Evolutionary conservation across 2,113 vertebrate species (phyloP).

Genomic region (Climacteris rufus): DNA sequence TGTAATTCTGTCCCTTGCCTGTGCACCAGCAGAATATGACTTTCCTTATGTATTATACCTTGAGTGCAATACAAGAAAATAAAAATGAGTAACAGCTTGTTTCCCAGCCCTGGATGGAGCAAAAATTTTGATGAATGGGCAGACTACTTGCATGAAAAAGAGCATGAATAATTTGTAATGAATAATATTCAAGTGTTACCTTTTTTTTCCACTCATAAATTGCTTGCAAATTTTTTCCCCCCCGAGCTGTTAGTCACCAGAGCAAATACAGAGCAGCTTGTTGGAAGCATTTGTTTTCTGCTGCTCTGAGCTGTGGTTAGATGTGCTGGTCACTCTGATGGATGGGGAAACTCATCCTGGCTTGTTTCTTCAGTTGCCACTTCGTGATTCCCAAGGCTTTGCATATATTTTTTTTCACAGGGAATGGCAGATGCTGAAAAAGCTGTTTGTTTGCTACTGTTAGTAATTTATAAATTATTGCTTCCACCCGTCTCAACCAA

Average conservation of each 20-base stretch:
- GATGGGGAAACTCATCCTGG: not conserved
- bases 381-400: not conserved
- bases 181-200: slow-evolving; percentile 50
- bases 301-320: not conserved
- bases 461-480: not conserved
- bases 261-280: slow-evolving; percentile 14
- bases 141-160: slow-evolving; percentile 42
- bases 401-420: not conserved
- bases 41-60: slow-evolving; percentile 28
- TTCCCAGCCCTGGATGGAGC: slow-evolving; percentile 36
- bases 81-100: slow-evolving; percentile 64
- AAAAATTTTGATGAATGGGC: slow-evolving; percentile 63
- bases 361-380: not conserved
- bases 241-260: not conserved
- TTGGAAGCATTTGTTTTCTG: slow-evolving; percentile 32
- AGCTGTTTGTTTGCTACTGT: not conserved
- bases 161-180: slow-evolving; percentile 58
- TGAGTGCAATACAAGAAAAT: slow-evolving; percentile 40
- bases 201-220: slow-evolving; percentile 54
- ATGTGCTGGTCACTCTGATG: not conserved
- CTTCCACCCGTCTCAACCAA: not conserved
- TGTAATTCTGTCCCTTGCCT: not conserved
- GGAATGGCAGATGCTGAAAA: not conserved
- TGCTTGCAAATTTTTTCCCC: not conserved
- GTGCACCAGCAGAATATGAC: not conserved